phyloP scores from a whole-genome alignment of 2,113 vertebrate genomes.

The Mus pahari region DNA sequence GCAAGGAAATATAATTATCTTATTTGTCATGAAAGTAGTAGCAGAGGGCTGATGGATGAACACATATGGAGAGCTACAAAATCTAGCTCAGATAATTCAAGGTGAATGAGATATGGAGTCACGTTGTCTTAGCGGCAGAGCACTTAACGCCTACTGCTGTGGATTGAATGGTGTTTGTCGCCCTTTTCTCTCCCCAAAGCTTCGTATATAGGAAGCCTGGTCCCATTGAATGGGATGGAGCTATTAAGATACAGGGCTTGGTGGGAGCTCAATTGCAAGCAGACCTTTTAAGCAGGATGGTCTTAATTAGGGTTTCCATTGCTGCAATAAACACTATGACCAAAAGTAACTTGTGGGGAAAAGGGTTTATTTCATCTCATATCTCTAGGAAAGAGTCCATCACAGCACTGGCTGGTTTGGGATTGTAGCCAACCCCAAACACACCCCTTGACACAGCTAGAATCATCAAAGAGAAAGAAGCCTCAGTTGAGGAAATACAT shows the following conservation, averaged over 20 bases:
- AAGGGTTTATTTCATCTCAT: neutral
- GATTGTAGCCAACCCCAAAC: too few species aligned
- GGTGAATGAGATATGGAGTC: neutral
- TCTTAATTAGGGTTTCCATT: neutral
- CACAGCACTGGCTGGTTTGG: neutral
- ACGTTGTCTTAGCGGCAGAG: neutral
- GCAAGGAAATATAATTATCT: slow-evolving; percentile 48
- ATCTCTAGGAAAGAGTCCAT: neutral
- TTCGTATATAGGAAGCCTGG: too few species aligned
- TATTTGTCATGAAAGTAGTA: neutral
- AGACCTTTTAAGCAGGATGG: neutral
- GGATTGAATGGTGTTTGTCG: too few species aligned
- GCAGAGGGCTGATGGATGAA: slow-evolving; percentile 24
- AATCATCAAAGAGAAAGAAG: neutral
- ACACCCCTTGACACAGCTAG: neutral
- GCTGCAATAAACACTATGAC: too few species aligned
- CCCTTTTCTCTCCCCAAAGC: neutral
- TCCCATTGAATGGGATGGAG: neutral
- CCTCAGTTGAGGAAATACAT: neutral
- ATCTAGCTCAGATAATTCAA: neutral
- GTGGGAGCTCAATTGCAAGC: neutral
- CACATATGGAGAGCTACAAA: neutral
- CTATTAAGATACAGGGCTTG: neutral
- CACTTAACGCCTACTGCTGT: neutral
- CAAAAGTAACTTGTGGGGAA: neutral